phyloP scores from a whole-genome alignment of 2,888 invertebrate genomes.

The Meganola albula region DNA sequence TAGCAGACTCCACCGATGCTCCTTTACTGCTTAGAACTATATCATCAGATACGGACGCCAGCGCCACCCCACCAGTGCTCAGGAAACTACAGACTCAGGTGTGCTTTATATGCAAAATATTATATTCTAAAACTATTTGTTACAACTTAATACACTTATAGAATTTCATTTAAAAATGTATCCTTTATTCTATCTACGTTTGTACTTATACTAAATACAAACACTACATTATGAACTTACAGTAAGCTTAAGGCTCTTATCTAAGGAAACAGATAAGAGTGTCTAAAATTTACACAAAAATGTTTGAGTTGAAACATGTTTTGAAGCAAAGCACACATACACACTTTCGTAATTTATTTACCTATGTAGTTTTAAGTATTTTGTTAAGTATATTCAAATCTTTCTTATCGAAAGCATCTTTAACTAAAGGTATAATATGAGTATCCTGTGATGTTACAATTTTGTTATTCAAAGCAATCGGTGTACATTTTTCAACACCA shows the following conservation, averaged over 20 bases:
- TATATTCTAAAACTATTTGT: too few species aligned
- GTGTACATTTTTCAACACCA: slow-evolving; percentile 35
- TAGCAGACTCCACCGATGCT: slow-evolving; percentile 62
- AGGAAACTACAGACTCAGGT: slow-evolving; percentile 69
- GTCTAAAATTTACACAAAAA: slow-evolving; percentile 9
- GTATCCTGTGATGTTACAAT: slow-evolving; percentile 15
- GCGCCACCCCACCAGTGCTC: slow-evolving; percentile 60
- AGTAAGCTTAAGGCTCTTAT: slow-evolving; percentile 17
- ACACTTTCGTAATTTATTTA: background rate
- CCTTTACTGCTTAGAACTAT: slow-evolving; percentile 78
- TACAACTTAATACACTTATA: too few species aligned
- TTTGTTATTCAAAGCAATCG: slow-evolving; percentile 18
- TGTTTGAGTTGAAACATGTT: background rate
- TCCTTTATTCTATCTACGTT: too few species aligned
- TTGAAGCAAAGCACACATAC: too few species aligned
- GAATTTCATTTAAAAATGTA: too few species aligned
- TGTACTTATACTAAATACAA: slow-evolving; percentile 11
- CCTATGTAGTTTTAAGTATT: slow-evolving; percentile 30
- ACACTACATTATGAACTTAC: slow-evolving; percentile 12
- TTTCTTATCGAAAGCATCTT: background rate
- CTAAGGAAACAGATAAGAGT: slow-evolving; percentile 25
- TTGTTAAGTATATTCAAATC: slow-evolving; percentile 30
- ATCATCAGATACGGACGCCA: slow-evolving; percentile 78
- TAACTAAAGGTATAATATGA: slow-evolving; percentile 14
- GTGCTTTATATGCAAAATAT: too few species aligned